A percentile compares a stretch with the other conserved stretches of the same genome.
These are phyloP conservation scores for Venturia canescens DNA, from an alignment of 1,140 invertebrate genomes.

Conservation along the genomic window DNA sequence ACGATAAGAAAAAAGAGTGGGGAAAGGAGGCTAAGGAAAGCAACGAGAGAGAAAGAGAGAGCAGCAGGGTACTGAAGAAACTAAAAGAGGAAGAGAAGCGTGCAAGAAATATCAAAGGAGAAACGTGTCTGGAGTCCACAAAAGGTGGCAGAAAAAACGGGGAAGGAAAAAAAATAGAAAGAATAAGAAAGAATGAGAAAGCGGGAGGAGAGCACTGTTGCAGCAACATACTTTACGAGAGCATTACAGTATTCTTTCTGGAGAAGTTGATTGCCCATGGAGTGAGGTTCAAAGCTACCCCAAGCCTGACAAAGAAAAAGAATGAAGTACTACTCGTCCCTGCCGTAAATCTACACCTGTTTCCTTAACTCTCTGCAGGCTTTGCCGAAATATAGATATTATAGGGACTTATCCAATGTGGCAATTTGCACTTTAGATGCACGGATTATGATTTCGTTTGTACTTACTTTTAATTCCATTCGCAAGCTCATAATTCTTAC, in stretches of 20 bases:
- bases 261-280: slow-evolving; percentile 17
- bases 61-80: too few relatives aligned
- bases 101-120: slow-evolving; percentile 34
- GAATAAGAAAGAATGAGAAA: neutral
- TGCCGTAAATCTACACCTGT: too few relatives aligned
- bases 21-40: neutral
- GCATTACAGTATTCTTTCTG: slow-evolving; percentile 20
- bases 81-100: slow-evolving; percentile 1
- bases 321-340: neutral
- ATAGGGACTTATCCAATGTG: neutral
- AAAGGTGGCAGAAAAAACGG: neutral
- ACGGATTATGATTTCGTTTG: too few relatives aligned
- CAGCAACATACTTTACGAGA: slow-evolving; percentile 21
- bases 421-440: neutral
- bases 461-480: neutral
- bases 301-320: neutral
- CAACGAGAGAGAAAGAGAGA: neutral
- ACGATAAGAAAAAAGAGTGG: neutral
- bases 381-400: neutral
- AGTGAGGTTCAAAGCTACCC: neutral
- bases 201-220: neutral
- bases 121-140: neutral
- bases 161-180: neutral
- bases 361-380: neutral
- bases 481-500: too few relatives aligned